Conservation (phyloP, 1,140 invertebrate species). For the Lepeophtheirus salmonis region DNA sequence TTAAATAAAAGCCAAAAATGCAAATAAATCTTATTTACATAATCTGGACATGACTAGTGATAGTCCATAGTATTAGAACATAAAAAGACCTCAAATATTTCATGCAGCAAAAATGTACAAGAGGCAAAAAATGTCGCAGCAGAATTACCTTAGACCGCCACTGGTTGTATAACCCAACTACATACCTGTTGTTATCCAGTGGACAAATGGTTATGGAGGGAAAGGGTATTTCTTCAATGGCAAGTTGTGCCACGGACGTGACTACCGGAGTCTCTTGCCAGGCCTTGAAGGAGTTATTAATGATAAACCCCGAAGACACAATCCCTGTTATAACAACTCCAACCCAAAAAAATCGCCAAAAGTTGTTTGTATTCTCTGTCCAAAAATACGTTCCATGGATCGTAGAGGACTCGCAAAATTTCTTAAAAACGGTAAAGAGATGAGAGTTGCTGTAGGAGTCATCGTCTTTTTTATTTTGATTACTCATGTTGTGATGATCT, state of each 20-base stretch:
- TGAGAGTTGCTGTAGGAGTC: neutral
- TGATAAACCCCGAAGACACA: conserved; percentile 1
- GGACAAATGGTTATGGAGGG: conserved; percentile 13
- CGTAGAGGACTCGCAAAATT: conserved; percentile 8
- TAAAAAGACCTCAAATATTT: no score
- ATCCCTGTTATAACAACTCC: conserved; percentile 1
- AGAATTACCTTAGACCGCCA: no score
- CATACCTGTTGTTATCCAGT: conserved; percentile 7
- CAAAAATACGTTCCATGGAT: conserved; percentile 16
- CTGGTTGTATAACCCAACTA: no score
- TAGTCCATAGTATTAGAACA: no score
- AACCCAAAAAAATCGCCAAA: neutral
- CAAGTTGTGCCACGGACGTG: conserved; percentile 5
- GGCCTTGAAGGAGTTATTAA: conserved; percentile 12
- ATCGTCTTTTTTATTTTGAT: neutral
- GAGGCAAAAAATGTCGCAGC: no score
- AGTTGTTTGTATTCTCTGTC: neutral
- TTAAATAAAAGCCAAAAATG: no score
- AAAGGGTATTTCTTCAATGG: conserved; percentile 14
- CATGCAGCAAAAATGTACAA: no score
- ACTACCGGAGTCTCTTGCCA: conserved; percentile 11
- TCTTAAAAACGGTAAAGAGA: neutral
- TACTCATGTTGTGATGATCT: neutral
- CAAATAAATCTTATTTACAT: no score
- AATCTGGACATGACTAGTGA: no score